These are phyloP conservation scores for Papilio machaon DNA, from an alignment of 1,140 invertebrate species.

Conservation along the genomic window DNA sequence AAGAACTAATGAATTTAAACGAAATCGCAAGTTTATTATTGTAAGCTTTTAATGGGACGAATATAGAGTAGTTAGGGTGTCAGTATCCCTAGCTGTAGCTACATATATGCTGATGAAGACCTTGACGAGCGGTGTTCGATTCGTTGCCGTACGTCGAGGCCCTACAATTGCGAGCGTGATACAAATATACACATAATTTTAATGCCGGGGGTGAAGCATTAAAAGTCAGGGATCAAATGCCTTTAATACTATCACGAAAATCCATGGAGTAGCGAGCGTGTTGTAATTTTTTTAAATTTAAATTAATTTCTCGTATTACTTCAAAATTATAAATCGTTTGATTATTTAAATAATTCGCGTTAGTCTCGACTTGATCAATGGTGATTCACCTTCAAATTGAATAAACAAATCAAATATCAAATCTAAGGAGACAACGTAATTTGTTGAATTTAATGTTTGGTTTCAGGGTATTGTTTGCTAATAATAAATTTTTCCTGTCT, in stretches of 20 bases:
- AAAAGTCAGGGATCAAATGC: slow-evolving; percentile 82
- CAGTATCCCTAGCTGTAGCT: slow-evolving; percentile 31
- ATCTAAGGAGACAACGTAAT: too few relatives aligned
- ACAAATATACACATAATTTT: slow-evolving; percentile 82
- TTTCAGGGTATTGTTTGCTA: too few relatives aligned
- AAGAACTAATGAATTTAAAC: not conserved
- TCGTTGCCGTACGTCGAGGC: slow-evolving; percentile 66
- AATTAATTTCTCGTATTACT: slow-evolving; percentile 31
- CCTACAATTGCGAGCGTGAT: slow-evolving; percentile 80
- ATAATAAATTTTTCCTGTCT: too few relatives aligned
- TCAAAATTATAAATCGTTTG: slow-evolving; percentile 22
- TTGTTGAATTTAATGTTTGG: too few relatives aligned
- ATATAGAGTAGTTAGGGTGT: slow-evolving; percentile 13
- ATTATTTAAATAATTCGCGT: too few relatives aligned
- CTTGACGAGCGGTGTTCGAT: slow-evolving; percentile 71
- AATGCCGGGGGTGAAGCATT: slow-evolving; percentile 81
- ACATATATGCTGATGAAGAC: slow-evolving; percentile 60
- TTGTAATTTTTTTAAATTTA: slow-evolving; percentile 31
- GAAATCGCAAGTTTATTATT: not conserved
- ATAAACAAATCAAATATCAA: too few relatives aligned
- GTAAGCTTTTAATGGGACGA: not conserved
- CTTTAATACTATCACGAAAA: slow-evolving; percentile 71
- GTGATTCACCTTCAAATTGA: too few relatives aligned
- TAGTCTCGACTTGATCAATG: too few relatives aligned
- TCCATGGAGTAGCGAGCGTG: slow-evolving; percentile 55